Conservation (phyloP, 2,888 invertebrate species). For the Adineta ricciae region DNA sequence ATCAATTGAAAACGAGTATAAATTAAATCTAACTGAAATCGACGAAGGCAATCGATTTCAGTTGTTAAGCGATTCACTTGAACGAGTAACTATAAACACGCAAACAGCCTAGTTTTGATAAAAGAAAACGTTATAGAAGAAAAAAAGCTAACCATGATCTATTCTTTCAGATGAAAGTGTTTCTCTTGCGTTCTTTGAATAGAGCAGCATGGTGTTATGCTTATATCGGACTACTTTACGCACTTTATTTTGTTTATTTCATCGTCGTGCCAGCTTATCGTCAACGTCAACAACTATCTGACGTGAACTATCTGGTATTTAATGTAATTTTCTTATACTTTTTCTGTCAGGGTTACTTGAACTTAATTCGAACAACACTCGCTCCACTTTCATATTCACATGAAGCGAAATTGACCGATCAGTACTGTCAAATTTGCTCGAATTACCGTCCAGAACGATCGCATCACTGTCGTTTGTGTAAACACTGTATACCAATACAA, state of each 20-base stretch:
- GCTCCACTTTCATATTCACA: neutral
- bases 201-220: neutral
- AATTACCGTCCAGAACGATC: neutral
- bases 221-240: neutral
- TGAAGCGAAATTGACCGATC: neutral
- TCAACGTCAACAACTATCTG: neutral
- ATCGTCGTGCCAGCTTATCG: neutral
- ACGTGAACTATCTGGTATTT: neutral
- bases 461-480: neutral
- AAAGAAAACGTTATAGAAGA: neutral
- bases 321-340: slow-evolving; percentile 19
- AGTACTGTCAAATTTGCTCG: neutral
- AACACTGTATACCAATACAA: neutral
- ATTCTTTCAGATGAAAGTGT: neutral
- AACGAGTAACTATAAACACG: neutral
- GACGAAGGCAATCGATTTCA: neutral
- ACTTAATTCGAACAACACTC: neutral
- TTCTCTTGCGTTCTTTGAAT: slow-evolving; percentile 7
- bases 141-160: no score
- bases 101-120: neutral
- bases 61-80: neutral
- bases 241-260: neutral
- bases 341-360: neutral
- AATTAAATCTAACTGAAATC: neutral
- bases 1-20: neutral